Evolutionary conservation across 1,140 invertebrate species (phyloP), one percentile per base, ranked within the genome.

Genomic region (Lysiphlebus fabarum): DNA sequence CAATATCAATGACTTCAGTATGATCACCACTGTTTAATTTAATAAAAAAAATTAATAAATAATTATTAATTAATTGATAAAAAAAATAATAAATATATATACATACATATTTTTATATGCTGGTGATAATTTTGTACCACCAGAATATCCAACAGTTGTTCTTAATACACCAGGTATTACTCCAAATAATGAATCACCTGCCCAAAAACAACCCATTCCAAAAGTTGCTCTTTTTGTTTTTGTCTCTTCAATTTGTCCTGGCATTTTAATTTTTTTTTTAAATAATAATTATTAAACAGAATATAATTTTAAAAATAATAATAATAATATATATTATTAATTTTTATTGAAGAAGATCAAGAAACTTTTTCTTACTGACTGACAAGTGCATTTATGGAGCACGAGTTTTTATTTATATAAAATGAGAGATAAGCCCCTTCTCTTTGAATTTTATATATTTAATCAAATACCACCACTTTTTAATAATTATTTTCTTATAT

Each of bases 131-230:
- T 85, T 87, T 42, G 85, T 87, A 43, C 96, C 96, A 9, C 95
- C 95, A 4, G 92, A 84, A 77, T 94, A 98, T n/a, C 96, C 96
- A 12, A 98, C 95, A 66, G 90, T 83, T n/a, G 95, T 98, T 37
- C 90, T 83, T 33, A 95, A 74, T 11, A 98, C 90, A 6, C 96
- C 96, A 3, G 79, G 81, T 38, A 87, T 87, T 43, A 86, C 90
- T 4, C 95, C 95, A 77, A 94, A 97, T 49, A 93, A 79, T 0
- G 91, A 90, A 73, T 98, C 95, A 14, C 91, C 90, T n/a, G 90
- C 91, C 95, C 95, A 98, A 76, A 98, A 98, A 76, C 95, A 98
- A 45, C 93, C 92, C 92, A 98, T 93, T 6, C 91, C 93, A 75
- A 97, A 95, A 1, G 93, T 95, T 1, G 94, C 94, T 55, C 80